Evolutionary conservation across 1,140 invertebrate species (phyloP), one percentile per base, ranked within the genome.

Genomic region (Sinonovacula constricta): DNA sequence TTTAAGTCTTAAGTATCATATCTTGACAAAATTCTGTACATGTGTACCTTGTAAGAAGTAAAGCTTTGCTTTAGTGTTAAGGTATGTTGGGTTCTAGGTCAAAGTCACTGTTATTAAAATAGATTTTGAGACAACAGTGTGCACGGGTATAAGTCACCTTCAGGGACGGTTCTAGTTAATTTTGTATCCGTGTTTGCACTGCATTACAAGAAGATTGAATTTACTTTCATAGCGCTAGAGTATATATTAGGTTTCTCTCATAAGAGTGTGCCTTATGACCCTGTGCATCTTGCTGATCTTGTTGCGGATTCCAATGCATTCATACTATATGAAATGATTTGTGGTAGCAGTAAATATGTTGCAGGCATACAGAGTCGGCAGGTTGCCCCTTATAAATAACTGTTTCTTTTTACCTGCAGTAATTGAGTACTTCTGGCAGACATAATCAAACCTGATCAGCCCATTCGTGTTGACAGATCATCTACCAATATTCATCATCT

Each of bases 401-500:
- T 45, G 39, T 45, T 45, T 45, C 39, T 45, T 10, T 45, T 45
- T 18, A n/a, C 39, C 39, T 45, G 39, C 39, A 45, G 39, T 45
- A 10, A 45, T 45, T 45, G 39, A 45, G 18, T 45, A 45, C 39
- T 45, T 45, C 39, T 45, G 39, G 39, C 39, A 45, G 39, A 45
- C 39, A 45, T 45, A 7, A 45, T 10, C 39, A 45, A 45, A 45
- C 39, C 39, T 18, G 39, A 45, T 45, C 39, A 45, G 39, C 39
- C 39, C 39, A n/a, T n/a, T n/a, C n/a, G n/a, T 45, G 31, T 30
- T 49, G 67, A 56, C 49, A 22, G 51, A 34, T 69, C 51, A 26
- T 54, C 65, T 51, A 56, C 56, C 15, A 69, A 69, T 69, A 69
- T 69, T 45, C 39, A 45, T 18, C 39, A 45, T 45, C 39, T 45